Conservation (phyloP, 1,140 invertebrate genomes). For the Cryptotermes secundus region DNA sequence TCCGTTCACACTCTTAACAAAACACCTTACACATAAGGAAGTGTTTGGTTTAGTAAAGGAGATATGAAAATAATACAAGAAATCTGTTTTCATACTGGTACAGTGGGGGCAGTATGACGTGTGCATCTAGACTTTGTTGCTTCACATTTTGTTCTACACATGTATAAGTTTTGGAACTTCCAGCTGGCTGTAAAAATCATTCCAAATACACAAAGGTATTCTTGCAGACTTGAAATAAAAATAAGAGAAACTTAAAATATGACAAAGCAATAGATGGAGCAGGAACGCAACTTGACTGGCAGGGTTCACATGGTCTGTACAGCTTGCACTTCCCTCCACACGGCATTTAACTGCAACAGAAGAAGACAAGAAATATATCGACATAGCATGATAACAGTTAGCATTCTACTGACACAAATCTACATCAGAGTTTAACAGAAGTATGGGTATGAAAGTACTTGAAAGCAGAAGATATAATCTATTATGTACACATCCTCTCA, state of each 20-base stretch:
- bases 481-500: no score
- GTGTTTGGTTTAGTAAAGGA: no score
- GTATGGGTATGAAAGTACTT: no score
- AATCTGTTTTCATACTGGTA: no score
- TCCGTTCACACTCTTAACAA: neutral
- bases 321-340: neutral
- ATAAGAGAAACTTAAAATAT: neutral
- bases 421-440: no score
- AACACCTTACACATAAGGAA: neutral
- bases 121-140: neutral
- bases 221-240: neutral
- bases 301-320: neutral
- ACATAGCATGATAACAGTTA: no score
- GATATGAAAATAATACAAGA: no score
- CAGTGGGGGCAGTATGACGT: neutral
- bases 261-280: neutral
- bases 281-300: slow-evolving; percentile 7
- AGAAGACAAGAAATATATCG: neutral
- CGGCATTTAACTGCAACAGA: neutral
- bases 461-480: no score
- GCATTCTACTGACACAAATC: no score
- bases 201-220: neutral
- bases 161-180: no score
- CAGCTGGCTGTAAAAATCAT: neutral
- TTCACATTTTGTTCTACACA: no score